Evolutionary conservation across 37 sponge, comb jelly and placozoan genomes (phyloP), one percentile per base, ranked within the genome.

Genomic region (Diacarnus erythraeanus): DNA sequence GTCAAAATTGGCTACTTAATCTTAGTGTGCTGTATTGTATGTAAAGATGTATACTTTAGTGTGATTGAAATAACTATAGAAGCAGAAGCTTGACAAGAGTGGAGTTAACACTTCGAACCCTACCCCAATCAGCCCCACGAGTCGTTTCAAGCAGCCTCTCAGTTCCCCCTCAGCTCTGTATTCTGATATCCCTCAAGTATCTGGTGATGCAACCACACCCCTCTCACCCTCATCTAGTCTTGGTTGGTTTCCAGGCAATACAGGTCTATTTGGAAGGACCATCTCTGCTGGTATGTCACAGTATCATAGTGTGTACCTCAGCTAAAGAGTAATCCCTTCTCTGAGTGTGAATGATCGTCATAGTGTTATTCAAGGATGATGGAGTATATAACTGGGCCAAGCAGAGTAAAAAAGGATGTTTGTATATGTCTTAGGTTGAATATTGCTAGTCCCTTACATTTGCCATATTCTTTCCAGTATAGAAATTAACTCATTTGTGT

Each of bases 281-380:
- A 82, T 88, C 17, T 76, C 88, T 59, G 83, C 88, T 29, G 88
- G 88, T 88, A 72, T 10, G 66, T 68, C n/a, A 38, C n/a, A 22
- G 57, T 51, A n/a, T n/a, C n/a, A n/a, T n/a, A n/a, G n/a, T n/a
- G n/a, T n/a, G n/a, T n/a, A n/a, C n/a, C n/a, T n/a, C n/a, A n/a
- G n/a, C n/a, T n/a, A n/a, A n/a, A n/a, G n/a, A n/a, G n/a, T n/a
- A n/a, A n/a, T n/a, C n/a, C n/a, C n/a, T n/a, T n/a, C n/a, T n/a
- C n/a, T n/a, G n/a, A n/a, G n/a, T n/a, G n/a, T n/a, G n/a, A n/a
- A n/a, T n/a, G n/a, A n/a, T n/a, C n/a, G n/a, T n/a, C n/a, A n/a
- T n/a, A n/a, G n/a, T n/a, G n/a, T n/a, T n/a, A n/a, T n/a, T n/a
- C n/a, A n/a, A n/a, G n/a, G n/a, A n/a, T n/a, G n/a, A n/a, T 21